Base-by-base conservation (phyloP, 2,888 invertebrate species). In the Brachylomia viminalis region DNA sequence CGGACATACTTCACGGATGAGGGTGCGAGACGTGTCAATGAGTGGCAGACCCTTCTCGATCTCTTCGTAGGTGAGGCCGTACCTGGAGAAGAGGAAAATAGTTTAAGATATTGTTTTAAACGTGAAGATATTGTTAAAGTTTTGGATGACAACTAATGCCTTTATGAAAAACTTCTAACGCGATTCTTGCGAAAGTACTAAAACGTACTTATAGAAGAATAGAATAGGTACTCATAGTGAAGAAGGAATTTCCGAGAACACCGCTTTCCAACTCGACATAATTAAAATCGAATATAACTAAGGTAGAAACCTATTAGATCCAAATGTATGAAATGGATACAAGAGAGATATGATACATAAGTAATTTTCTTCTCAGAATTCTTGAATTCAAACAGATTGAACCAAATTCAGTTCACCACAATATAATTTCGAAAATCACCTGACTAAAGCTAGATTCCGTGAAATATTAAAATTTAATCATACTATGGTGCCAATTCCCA, bases 11-110 rank as follows among this genome's bases (percentile, higher is more conserved):
- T 98, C 98, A 20, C 98, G 97, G 87, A 99, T 98, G 56, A 98
- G 96, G 0, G 99, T 99, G 91, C 98, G 98, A 2, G 98, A 98
- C 0, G 99, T 99, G 92, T 99, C 99, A 90, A 99, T 98, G 83
- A 98, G 96, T 0, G 99, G 99, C 38, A 99, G 95, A 65, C 98
- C 98, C 91, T 98, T 98, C 93, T 99, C 98, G 74, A 99, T 98
- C 92, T 99, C 98, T 92, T 99, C 98, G 90, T 98, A 98, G 0
- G 98, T 98, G 54, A 99, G 94, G 13, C 98, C 98, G 91, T 98
- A 99, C 75, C 99, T 99, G 93, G 33, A 72, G 77, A 83, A 27
- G 2, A 68, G 2, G 0, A 1, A 61, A 0, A 67, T 2, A 27
- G 17, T 42, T 30, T 58, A 2, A 38, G 38, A 38, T 42, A 10